A percentile compares a stretch with the other conserved stretches of the same genome.
Evolutionary conservation across 2,797 vertebrate species (phyloP).

Genomic region (Sebastes hubbsi): DNA sequence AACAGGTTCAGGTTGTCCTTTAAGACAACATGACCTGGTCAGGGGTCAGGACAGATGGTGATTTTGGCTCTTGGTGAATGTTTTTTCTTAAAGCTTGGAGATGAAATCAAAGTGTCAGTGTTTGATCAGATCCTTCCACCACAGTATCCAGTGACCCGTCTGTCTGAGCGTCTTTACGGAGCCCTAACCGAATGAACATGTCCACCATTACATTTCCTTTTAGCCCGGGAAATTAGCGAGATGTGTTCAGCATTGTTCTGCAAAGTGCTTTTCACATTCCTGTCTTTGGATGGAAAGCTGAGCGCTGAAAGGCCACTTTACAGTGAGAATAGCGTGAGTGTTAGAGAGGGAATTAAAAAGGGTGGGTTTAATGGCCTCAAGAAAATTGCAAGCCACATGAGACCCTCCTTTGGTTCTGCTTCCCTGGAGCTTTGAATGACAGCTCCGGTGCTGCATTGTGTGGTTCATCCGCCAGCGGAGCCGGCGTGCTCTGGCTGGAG

Average conservation of each 20-base stretch:
- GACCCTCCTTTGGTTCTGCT: conserved; percentile 68
- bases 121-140: background rate
- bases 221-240: conserved; percentile 32
- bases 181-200: background rate
- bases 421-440: conserved; percentile 82
- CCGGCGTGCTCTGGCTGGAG: conserved; percentile 23
- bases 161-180: background rate
- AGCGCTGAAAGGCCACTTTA: conserved; percentile 53
- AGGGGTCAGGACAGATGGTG: no score
- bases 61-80: no score
- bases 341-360: conserved; percentile 80
- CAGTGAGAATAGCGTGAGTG: conserved; percentile 62
- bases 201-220: conserved; percentile 32
- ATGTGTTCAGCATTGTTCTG: conserved; percentile 56
- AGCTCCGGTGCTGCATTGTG: conserved; percentile 72
- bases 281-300: conserved; percentile 52
- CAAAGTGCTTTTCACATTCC: conserved; percentile 55
- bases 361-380: conserved; percentile 77
- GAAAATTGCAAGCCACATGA: conserved; percentile 80
- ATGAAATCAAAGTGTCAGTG: background rate
- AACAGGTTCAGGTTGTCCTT: no score
- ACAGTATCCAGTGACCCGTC: background rate
- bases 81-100: background rate
- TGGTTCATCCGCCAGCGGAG: conserved; percentile 64
- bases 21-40: no score